These are phyloP conservation scores for Meriones unguiculatus DNA, from an alignment of 2,113 vertebrate genomes.

Conservation along the genomic window DNA sequence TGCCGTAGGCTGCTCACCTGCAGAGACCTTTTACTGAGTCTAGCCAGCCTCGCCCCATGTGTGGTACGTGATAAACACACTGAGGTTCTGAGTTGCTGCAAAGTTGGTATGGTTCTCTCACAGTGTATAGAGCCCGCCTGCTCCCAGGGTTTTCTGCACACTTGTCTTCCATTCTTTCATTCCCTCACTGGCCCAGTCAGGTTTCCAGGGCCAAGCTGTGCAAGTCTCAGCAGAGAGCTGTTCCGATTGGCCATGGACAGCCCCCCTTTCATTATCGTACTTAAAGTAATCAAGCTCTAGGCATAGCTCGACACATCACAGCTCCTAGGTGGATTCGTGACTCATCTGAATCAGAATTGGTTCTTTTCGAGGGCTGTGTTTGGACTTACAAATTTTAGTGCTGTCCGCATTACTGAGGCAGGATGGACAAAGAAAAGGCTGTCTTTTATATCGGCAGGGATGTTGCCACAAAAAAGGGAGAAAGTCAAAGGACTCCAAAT, in stretches of 20 bases:
- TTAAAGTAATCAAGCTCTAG: neutral
- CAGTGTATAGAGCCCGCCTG: neutral
- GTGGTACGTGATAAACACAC: too few species aligned
- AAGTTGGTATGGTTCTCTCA: neutral
- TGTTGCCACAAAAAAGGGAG: neutral
- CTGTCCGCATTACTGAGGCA: neutral
- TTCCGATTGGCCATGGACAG: neutral
- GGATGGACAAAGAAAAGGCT: neutral
- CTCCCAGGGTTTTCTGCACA: neutral
- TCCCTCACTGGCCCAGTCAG: neutral
- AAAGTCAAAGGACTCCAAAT: neutral
- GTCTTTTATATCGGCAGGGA: neutral
- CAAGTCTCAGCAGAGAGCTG: neutral
- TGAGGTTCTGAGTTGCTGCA: neutral
- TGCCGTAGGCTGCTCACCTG: too few species aligned
- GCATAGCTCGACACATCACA: neutral
- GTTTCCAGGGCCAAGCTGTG: neutral
- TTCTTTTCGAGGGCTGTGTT: neutral
- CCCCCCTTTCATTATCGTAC: neutral
- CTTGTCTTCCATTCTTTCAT: neutral
- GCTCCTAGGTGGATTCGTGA: neutral
- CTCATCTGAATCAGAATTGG: neutral
- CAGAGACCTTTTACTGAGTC: neutral
- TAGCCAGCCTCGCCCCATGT: neutral
- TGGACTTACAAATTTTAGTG: neutral